Evolutionary conservation across 30 jellyfish, hydroid and myxozoan species (phyloP).

Genomic region (Aurelia sp.): DNA sequence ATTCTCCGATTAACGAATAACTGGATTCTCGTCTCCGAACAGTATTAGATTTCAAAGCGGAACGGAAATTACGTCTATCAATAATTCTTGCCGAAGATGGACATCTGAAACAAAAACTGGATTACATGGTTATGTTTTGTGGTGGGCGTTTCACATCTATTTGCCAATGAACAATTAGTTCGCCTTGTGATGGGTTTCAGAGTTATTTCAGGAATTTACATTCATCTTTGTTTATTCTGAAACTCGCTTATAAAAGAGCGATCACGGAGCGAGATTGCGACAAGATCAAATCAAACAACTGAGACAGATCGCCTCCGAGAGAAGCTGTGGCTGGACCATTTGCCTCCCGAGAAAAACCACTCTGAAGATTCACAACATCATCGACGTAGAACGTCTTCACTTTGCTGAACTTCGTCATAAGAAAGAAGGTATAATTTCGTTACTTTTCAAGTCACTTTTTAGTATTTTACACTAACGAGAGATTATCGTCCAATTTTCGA

Average conservation of each 20-base stretch:
- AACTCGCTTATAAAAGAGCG: too few relatives aligned
- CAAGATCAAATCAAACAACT: too few relatives aligned
- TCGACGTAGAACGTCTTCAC: background rate
- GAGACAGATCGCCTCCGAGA: background rate
- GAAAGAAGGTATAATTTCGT: too few relatives aligned
- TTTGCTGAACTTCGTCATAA: background rate
- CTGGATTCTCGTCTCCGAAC: slow-evolving; percentile 25
- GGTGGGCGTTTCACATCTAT: slow-evolving; percentile 24
- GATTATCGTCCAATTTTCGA: too few relatives aligned
- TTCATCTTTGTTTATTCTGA: too few relatives aligned
- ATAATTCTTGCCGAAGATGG: slow-evolving; percentile 5
- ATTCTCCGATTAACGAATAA: slow-evolving; percentile 7
- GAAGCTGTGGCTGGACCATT: slow-evolving; percentile 46
- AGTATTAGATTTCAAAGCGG: slow-evolving; percentile 15
- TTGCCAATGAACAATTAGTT: slow-evolving; percentile 20
- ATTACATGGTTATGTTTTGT: too few relatives aligned
- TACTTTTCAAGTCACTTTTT: too few relatives aligned
- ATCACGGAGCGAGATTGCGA: background rate
- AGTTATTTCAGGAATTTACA: too few relatives aligned
- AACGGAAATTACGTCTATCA: background rate
- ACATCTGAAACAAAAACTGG: too few relatives aligned
- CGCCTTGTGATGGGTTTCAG: too few relatives aligned
- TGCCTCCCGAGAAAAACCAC: background rate
- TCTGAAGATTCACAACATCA: background rate
- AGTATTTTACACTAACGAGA: too few relatives aligned